phyloP scores from a whole-genome alignment of 2,888 invertebrate species.

The Parnassius apollo region DNA sequence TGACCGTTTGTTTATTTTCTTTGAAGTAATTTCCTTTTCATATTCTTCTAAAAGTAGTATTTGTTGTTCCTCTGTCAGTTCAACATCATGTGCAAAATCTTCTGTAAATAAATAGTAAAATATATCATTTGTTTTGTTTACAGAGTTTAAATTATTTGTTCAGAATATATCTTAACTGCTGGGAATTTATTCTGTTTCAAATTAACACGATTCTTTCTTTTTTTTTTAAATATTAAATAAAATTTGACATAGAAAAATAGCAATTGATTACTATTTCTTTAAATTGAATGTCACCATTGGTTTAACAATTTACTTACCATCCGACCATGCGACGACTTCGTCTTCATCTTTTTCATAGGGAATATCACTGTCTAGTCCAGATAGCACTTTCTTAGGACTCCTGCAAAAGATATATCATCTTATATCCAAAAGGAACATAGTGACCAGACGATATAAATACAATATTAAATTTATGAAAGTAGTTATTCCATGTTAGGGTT shows the following conservation, averaged over 20 bases:
- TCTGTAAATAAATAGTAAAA: constrained; percentile 60
- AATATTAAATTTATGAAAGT: not conserved
- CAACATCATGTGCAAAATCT: constrained; percentile 84
- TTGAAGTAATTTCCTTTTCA: constrained; percentile 82
- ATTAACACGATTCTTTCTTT: too few relatives aligned
- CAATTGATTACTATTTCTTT: too few relatives aligned
- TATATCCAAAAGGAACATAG: constrained; percentile 1
- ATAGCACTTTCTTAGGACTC: constrained; percentile 65
- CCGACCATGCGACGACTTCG: constrained; percentile 68
- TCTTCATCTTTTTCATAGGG: constrained; percentile 47
- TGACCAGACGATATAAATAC: not conserved
- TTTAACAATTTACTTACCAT: constrained; percentile 56
- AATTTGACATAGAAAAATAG: too few relatives aligned
- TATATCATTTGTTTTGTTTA: constrained; percentile 1
- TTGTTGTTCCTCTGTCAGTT: constrained; percentile 87
- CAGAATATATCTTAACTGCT: too few relatives aligned
- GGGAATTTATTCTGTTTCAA: too few relatives aligned
- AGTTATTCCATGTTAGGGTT: too few relatives aligned
- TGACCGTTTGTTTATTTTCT: constrained; percentile 59
- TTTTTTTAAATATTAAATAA: too few relatives aligned
- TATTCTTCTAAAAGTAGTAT: constrained; percentile 84
- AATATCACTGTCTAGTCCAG: constrained; percentile 49
- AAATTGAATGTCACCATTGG: too few relatives aligned
- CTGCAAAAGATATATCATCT: constrained; percentile 40
- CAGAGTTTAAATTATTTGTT: not conserved